Evolutionary conservation across 2,797 vertebrate genomes (phyloP), one percentile per base, ranked within the genome.

Genomic region (Nannoperca australis): DNA sequence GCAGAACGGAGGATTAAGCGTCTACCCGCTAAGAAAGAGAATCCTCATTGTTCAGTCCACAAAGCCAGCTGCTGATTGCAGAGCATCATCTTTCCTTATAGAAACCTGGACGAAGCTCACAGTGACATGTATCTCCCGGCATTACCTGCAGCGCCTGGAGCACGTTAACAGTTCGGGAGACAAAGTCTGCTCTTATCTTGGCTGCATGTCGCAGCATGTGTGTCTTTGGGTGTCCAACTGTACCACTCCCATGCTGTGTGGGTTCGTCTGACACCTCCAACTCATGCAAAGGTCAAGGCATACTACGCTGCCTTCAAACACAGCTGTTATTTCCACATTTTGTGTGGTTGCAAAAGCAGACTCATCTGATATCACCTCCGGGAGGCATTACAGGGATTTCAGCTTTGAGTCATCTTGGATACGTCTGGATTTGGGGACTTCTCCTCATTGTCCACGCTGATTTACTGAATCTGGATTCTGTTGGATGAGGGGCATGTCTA

Each of bases 31-130:
- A 47, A 42, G 20, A 55, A 49, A 70, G 58, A 24, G 17, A 86
- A 58, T 70, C 70, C 56, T 68, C 38, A 78, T 89, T 90, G 88
- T 92, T 86, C 11, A 27, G 20, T 17, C 36, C 27, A 88, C 85
- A 89, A 86, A 89, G 82, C 66, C 49, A 38, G 73, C 76, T 67
- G 69, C 38, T 85, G 61, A 86, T 82, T 74, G 69, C 51, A 22
- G 50, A 79, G 77, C 70, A 79, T 91, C 81, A 70, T 50, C 74
- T 89, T 89, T 85, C 80, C 40, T 32, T 27, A 60, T 42, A 42
- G 62, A 74, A 62, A 56, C 73, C 34, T 30, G 55, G 15, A 60
- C 12, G 4, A 50, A 50, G 74, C 34, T 68, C 7, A 61, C 54
- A 58, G 58, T 45, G 38, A 68, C 27, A 53, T 78, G 38, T 40